phyloP scores from a whole-genome alignment of 1,140 invertebrate species.

The Zophobas atratus region DNA sequence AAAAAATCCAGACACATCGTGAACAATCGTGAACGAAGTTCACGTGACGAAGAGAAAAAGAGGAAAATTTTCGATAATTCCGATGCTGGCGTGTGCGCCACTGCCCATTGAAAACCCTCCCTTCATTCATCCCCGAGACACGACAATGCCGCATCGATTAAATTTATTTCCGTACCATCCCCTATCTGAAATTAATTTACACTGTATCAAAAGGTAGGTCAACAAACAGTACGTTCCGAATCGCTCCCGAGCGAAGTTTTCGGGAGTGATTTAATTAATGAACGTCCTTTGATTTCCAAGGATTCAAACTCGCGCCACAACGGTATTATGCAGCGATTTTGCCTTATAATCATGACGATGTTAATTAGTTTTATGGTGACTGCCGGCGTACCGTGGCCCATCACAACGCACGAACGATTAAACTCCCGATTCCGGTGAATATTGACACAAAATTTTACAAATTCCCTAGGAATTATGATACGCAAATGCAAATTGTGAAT shows the following conservation, averaged over 20 bases:
- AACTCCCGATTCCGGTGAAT: too few relatives aligned
- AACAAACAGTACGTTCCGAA: conserved; percentile 15
- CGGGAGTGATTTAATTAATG: conserved; percentile 27
- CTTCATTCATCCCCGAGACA: conserved; percentile 15
- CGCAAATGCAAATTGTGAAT: too few relatives aligned
- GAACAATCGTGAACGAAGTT: background rate
- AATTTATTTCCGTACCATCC: conserved; percentile 37
- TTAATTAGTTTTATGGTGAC: conserved; percentile 8
- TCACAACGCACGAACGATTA: too few relatives aligned
- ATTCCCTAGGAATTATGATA: too few relatives aligned
- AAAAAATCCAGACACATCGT: background rate
- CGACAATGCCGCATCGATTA: conserved; percentile 12
- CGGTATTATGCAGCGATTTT: conserved; percentile 13
- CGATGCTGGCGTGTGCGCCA: background rate
- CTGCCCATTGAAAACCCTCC: conserved; percentile 10
- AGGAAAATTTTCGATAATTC: background rate
- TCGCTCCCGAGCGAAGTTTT: conserved; percentile 17
- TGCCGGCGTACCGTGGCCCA: too few relatives aligned
- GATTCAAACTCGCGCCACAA: conserved; percentile 2
- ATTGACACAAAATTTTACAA: too few relatives aligned
- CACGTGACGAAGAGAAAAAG: background rate
- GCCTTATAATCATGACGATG: conserved; percentile 3
- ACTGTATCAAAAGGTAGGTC: conserved; percentile 24
- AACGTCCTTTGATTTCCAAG: conserved; percentile 31
- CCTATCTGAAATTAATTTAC: conserved; percentile 32